Evolutionary conservation across 2,113 vertebrate genomes (phyloP).

Genomic region (Oophaga pumilio): DNA sequence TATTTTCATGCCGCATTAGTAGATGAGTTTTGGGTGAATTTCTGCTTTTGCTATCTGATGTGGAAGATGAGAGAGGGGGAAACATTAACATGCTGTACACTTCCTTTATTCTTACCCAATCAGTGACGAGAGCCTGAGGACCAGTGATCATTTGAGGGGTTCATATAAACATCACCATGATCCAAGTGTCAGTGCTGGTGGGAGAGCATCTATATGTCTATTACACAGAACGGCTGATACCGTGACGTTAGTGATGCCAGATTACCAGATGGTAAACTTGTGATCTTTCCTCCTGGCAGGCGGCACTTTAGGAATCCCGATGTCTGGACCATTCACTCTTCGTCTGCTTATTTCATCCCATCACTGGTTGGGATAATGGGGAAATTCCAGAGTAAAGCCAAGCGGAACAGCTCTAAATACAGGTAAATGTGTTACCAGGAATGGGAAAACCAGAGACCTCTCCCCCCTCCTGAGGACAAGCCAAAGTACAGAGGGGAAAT

Average conservation of each 20-base stretch:
- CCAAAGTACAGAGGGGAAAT: neutral
- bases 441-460: neutral
- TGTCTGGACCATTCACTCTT: neutral
- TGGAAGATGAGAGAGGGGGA: no score
- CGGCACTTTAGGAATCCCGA: conserved; percentile 33
- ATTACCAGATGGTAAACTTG: neutral
- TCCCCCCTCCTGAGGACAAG: neutral
- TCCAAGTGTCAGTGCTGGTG: neutral
- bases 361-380: conserved; percentile 74
- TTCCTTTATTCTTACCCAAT: no score
- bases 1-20: no score
- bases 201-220: neutral
- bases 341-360: neutral
- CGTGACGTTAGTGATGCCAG: no score
- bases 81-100: no score
- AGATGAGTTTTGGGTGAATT: no score
- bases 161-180: neutral
- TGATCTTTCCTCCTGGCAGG: neutral
- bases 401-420: conserved; percentile 77
- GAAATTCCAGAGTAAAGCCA: conserved; percentile 90
- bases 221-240: neutral
- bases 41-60: no score
- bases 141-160: neutral
- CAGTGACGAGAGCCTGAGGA: no score
- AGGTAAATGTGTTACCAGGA: conserved; percentile 70